Conservation (phyloP, 2,797 vertebrate genomes). For the Acropternis orthonyx region DNA sequence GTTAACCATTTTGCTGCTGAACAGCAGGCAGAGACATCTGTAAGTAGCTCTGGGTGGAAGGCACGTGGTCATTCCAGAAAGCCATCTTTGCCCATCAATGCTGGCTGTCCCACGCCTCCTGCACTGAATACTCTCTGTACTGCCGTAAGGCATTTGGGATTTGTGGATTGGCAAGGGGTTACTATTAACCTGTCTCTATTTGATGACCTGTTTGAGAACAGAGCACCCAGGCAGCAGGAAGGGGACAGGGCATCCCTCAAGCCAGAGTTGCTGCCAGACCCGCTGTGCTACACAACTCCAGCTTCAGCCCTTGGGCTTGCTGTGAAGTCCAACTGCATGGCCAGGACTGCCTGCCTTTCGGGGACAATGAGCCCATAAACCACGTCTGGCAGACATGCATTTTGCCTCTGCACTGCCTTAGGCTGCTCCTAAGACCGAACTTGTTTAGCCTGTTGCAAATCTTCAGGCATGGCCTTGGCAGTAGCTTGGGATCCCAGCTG, state of each 20-base stretch:
- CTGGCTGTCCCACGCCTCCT: background rate
- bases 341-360: background rate
- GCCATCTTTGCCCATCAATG: background rate
- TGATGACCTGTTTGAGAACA: background rate
- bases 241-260: background rate
- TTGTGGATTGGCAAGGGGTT: background rate
- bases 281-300: background rate
- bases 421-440: background rate
- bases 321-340: background rate
- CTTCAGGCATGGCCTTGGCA: background rate
- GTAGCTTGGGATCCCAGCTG: background rate
- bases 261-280: background rate
- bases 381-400: rapidly evolving
- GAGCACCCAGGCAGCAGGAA: background rate
- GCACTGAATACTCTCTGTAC: background rate
- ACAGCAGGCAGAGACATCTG: background rate
- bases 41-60: background rate
- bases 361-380: background rate
- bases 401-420: background rate
- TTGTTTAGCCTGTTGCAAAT: rapidly evolving
- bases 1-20: conserved; percentile 9
- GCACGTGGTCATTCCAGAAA: background rate
- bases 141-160: rapidly evolving
- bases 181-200: background rate
- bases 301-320: background rate